These are phyloP conservation scores for Drosophila vallismaia DNA, from an alignment of 2,888 invertebrate species.

Conservation along the genomic window DNA sequence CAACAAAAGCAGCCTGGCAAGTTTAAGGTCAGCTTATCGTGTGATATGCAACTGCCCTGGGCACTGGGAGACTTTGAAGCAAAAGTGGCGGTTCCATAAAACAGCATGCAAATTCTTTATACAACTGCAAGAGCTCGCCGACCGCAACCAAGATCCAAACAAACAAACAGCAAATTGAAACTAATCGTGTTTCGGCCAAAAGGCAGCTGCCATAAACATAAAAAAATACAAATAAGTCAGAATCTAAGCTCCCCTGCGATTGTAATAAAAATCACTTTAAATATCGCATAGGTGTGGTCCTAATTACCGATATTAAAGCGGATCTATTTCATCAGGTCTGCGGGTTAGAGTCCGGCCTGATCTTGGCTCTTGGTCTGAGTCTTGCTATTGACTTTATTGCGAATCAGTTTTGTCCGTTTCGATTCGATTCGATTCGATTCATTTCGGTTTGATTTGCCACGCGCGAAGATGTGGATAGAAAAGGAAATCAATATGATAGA, in stretches of 20 bases:
- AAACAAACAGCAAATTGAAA: slow-evolving; percentile 71
- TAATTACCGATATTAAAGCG: slow-evolving; percentile 81
- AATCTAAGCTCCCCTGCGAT: slow-evolving; percentile 34
- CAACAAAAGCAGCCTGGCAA: slow-evolving; percentile 74
- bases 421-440: slow-evolving; percentile 29
- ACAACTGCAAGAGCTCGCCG: slow-evolving; percentile 20
- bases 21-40: slow-evolving; percentile 73
- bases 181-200: slow-evolving; percentile 76
- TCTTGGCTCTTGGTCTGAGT: slow-evolving; percentile 1
- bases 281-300: slow-evolving; percentile 80
- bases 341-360: background rate
- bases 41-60: slow-evolving; percentile 56
- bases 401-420: slow-evolving; percentile 26
- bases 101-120: slow-evolving; percentile 54
- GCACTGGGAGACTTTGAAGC: slow-evolving; percentile 44
- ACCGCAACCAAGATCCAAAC: slow-evolving; percentile 39
- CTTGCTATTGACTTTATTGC: slow-evolving; percentile 7
- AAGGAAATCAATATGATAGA: slow-evolving; percentile 57
- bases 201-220: slow-evolving; percentile 65
- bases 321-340: slow-evolving; percentile 76
- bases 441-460: slow-evolving; percentile 58
- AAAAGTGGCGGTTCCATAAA: slow-evolving; percentile 52
- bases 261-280: slow-evolving; percentile 72
- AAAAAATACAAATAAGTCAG: slow-evolving; percentile 57
- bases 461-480: slow-evolving; percentile 43